phyloP scores from a whole-genome alignment of 1,140 invertebrate genomes.

The Drosophila ironensis region DNA sequence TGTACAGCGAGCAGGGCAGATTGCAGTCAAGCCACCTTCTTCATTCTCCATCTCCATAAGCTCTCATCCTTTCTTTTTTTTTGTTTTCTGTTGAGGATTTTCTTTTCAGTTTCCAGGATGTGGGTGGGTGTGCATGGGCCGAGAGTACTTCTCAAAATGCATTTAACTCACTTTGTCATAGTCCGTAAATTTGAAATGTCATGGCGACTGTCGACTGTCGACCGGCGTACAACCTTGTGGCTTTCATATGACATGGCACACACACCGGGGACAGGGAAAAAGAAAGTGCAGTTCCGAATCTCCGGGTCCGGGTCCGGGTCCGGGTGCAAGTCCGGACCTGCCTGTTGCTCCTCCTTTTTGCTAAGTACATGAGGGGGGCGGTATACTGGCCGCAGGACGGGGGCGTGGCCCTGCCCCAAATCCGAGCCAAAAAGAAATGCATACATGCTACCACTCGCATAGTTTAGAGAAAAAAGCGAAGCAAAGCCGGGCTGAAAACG shows the following conservation, averaged over 20 bases:
- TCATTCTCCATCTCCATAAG: no score
- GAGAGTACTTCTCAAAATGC: constrained; percentile 68
- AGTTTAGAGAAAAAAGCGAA: constrained; percentile 21
- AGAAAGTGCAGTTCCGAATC: constrained; percentile 28
- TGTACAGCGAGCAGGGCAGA: constrained; percentile 35
- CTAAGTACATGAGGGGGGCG: constrained; percentile 35
- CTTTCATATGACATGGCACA: constrained; percentile 59
- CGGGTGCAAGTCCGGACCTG: no score
- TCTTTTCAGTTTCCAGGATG: constrained; percentile 49
- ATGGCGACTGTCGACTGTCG: constrained; percentile 71
- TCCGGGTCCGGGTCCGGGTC: no score
- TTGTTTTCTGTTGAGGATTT: constrained; percentile 38
- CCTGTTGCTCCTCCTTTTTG: constrained; percentile 21
- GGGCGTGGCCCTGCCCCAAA: constrained; percentile 36
- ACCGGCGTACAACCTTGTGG: constrained; percentile 69
- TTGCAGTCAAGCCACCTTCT: constrained; percentile 19
- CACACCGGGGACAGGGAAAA: constrained; percentile 9
- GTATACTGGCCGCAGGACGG: neutral
- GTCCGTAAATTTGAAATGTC: constrained; percentile 77
- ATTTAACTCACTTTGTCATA: constrained; percentile 78
- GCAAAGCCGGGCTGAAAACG: constrained; percentile 54
- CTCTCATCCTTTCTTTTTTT: neutral
- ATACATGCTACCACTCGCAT: no score
- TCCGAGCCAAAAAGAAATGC: constrained; percentile 35
- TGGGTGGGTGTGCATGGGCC: constrained; percentile 4